Conservation (phyloP, 2,113 vertebrate species). For the Pica pica region DNA sequence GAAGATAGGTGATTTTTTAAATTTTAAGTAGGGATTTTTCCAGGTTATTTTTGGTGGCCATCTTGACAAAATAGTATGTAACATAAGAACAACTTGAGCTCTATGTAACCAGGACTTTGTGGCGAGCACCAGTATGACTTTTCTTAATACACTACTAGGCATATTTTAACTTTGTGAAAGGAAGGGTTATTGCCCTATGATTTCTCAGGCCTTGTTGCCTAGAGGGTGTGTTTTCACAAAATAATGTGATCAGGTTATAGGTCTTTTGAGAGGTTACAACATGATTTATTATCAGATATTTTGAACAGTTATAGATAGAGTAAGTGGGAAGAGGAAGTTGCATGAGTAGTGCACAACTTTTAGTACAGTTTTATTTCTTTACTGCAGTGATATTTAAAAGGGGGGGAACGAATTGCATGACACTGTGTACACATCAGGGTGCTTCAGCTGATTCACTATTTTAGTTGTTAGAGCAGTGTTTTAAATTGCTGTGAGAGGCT, state of each 20-base stretch:
- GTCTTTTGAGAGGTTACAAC: neutral
- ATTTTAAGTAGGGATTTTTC: neutral
- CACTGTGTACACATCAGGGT: neutral
- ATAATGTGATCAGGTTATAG: neutral
- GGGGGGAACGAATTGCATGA: neutral
- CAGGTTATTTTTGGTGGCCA: neutral
- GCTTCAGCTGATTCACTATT: neutral
- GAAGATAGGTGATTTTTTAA: neutral
- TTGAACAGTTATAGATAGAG: neutral
- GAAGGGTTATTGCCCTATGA: neutral
- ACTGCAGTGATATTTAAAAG: neutral
- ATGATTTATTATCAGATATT: neutral
- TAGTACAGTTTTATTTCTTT: conserved; percentile 7
- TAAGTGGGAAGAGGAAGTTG: neutral
- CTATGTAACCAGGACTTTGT: neutral
- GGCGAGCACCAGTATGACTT: neutral
- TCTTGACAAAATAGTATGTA: neutral
- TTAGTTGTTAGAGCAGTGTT: neutral
- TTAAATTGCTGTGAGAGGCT: neutral
- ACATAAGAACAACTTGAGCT: neutral
- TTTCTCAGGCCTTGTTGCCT: neutral
- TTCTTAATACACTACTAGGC: neutral
- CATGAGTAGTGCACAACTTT: neutral
- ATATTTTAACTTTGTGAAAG: neutral
- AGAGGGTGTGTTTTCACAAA: neutral